Base-by-base conservation (phyloP, 1,140 invertebrate species). In the Lethrus apterus region DNA sequence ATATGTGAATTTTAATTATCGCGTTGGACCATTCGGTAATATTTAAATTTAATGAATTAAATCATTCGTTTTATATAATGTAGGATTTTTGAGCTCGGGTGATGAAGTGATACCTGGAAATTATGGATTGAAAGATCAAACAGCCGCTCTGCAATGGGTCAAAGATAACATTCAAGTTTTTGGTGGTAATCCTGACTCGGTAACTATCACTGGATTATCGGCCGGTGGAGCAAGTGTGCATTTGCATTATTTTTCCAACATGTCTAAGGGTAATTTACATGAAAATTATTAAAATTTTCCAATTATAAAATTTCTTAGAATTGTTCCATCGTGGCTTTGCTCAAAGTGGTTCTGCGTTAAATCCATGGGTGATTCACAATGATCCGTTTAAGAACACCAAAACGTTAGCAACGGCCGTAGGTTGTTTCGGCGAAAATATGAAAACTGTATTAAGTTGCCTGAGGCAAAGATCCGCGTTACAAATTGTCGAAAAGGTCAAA, bases 311-410 rank as follows among this genome's bases (percentile, higher is more conserved):
- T n/a, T n/a, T 55, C 84, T 4, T 35, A 4, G 48, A 9, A 15
- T 26, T 42, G 17, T 83, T 86, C 44, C 80, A 83, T 41, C 75
- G 77, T 31, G 83, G 69, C 7, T 84, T 86, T 43, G 76, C 81
- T 0, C 77, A 84, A 65, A 84, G 83, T 56, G 86, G 87, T 2
- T 84, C 80, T 1, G 80, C 82, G 3, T 64, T 86, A 5, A 80
- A 80, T 57, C 76, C 82, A 0, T 90, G 86, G 86, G 77, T 17
- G 23, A 15, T 42, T 15, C 13, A 42, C n/a, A 26, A 14, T 2
- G 40, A 42, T 29, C 24, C 40, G 10, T 17, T n/a, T 1, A 2
- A 26, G 8, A 42, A 29, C 15, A 24, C 40, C 15, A 42, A 42
- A 26, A 2, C 18, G n/a, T 18, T 42, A 29, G 24, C 24, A 26